Evolutionary conservation across 2,797 vertebrate genomes (phyloP).

Genomic region (Holocentrus rufus): DNA sequence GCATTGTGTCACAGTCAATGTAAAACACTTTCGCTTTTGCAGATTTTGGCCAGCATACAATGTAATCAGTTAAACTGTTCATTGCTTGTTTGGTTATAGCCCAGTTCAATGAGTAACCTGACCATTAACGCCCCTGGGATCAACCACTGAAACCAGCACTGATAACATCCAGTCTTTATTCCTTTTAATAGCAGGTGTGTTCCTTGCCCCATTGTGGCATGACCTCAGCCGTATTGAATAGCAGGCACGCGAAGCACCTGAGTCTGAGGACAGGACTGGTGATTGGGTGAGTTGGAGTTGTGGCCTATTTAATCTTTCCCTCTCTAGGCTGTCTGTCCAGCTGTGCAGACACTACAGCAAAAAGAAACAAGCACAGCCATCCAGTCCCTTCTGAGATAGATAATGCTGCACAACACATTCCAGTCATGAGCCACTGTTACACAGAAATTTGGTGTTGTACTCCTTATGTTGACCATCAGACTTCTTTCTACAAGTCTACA

Average conservation of each 20-base stretch:
- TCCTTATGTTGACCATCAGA: conserved; percentile 14
- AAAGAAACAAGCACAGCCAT: background rate
- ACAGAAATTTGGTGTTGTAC: background rate
- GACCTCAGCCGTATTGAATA: background rate
- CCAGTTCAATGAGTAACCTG: too few species aligned
- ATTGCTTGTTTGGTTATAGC: too few species aligned
- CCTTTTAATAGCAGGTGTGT: background rate
- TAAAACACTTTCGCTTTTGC: too few species aligned
- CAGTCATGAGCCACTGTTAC: background rate
- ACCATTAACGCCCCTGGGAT: too few species aligned
- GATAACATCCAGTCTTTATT: background rate
- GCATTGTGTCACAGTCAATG: background rate
- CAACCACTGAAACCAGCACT: background rate
- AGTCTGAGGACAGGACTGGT: background rate
- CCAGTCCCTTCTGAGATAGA: conserved; percentile 7
- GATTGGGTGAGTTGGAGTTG: background rate
- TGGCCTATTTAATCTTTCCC: too few species aligned
- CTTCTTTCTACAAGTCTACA: conserved; percentile 15
- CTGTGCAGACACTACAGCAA: background rate
- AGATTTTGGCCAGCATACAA: too few species aligned
- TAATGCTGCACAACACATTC: conserved; percentile 10
- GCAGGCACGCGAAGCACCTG: background rate
- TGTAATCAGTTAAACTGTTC: too few species aligned
- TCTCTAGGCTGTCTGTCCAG: conserved; percentile 1
- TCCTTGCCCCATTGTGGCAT: background rate